Base-by-base conservation (phyloP, 2,797 vertebrate species). In the Parambassis ranga region DNA sequence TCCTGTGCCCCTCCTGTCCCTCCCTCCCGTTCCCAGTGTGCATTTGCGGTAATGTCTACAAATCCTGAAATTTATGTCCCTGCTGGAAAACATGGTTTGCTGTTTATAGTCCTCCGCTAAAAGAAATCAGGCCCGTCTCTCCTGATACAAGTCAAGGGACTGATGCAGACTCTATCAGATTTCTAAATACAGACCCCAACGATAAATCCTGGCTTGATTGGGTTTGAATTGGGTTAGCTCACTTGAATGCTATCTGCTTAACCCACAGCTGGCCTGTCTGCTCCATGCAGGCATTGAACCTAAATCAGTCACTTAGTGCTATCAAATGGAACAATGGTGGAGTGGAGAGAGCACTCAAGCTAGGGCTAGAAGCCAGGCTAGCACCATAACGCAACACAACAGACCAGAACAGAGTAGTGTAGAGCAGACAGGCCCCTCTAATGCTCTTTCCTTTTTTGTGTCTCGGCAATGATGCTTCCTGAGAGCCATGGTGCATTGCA, bases 171-270 rank as follows among this genome's bases (percentile, higher is more conserved):
- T 92, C 90, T 91, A 93, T 94, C 92, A 91, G 92, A 94, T 93
- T 92, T 92, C 89, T 89, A 89, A 91, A 92, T 90, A 89, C 92
- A 94, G 92, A 90, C 91, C 84, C 82, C 85, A 48, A 90, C 92
- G 88, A 93, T 94, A 94, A 94, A 94, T 93, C 91, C 80, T 58
- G 72, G 77, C 87, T 87, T 91, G 90, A 93, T 93, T 93, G 90
- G 89, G 80, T 87, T 87, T 85, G 83, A 94, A 94, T 94, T 91
- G 89, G 91, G 91, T 93, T 94, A 93, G 87, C 91, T 93, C 90
- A 93, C 89, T 92, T 92, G 92, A 93, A 93, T 92, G 90, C 91
- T 94, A 92, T 94, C 92, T 92, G 90, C 89, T 93, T 92, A 91
- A 92, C 90, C 90, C 92, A 92, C 93, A 93, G 92, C 92, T 93